phyloP scores from a whole-genome alignment of 2,888 invertebrate species.

The Leucozona laternaria region DNA sequence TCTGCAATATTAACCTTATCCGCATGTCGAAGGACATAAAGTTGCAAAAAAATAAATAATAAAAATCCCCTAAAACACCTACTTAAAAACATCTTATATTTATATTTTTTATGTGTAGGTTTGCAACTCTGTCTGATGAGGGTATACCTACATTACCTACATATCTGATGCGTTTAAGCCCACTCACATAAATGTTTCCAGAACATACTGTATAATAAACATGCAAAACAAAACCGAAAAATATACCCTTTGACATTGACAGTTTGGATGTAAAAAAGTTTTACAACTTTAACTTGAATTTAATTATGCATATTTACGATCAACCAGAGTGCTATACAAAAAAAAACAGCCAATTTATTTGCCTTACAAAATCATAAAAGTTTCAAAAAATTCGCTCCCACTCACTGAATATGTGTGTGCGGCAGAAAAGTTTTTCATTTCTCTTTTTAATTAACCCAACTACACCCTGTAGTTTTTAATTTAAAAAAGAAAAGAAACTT shows the following conservation, averaged over 20 bases:
- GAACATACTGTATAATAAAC: neutral
- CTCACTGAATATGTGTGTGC: neutral
- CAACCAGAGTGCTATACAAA: constrained; percentile 14
- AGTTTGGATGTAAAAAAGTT: neutral
- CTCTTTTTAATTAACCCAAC: constrained; percentile 41
- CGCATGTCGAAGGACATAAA: neutral
- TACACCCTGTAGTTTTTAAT: constrained; percentile 58
- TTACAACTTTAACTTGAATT: constrained; percentile 19
- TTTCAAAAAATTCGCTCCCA: constrained; percentile 15
- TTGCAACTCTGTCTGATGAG: neutral
- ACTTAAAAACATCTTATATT: neutral
- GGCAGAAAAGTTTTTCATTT: neutral
- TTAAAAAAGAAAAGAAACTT: constrained; percentile 17
- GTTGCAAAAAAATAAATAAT: neutral
- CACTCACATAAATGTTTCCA: constrained; percentile 14
- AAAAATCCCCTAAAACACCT: constrained; percentile 8
- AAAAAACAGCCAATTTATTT: constrained; percentile 26
- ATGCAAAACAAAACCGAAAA: neutral
- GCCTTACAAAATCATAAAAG: neutral
- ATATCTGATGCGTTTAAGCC: constrained; percentile 6
- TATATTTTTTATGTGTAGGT: neutral
- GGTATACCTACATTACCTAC: too few relatives aligned
- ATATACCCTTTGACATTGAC: constrained; percentile 24
- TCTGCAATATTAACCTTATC: constrained; percentile 4
- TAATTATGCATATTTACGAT: constrained; percentile 39